Evolutionary conservation across 2,113 vertebrate species (phyloP), one percentile per base, ranked within the genome.

Genomic region (Carassius carassius): DNA sequence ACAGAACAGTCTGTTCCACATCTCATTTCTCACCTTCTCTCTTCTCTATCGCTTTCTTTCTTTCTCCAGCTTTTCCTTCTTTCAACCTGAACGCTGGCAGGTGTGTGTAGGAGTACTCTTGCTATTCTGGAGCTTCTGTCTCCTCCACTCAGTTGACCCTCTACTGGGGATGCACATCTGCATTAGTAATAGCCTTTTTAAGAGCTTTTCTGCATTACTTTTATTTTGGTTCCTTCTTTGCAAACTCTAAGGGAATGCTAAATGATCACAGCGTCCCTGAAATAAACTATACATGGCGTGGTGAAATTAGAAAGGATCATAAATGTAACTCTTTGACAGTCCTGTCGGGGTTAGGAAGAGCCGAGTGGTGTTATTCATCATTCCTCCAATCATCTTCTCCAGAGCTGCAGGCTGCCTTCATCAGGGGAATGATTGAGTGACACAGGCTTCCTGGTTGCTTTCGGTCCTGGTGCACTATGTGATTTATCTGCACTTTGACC

Each of bases 1-100:
- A 56, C 80, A 63, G 75, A 78, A 82, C 72, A 74, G 37, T 84
- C 60, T 81, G 25, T 73, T 87, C 67, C 56, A 73, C 41, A 37
- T 73, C 75, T 65, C 11, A 29, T 75, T 35, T 80, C 76, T 80
- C 17, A 1, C 60, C 37, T 51, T 70, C 35, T 83, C 25, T 56
- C 60, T 35, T 58, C 44, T 73, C 23, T 7, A 12, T 80, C 23
- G 16, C 41, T 29, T 49, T 6, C n/a, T 29, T 25, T 54, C 62
- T 44, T 47, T 54, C 29, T 81, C 10, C 17, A 10, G 44, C 16
- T 54, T 63, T 44, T 77, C 29, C 51, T 77, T 56, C 32, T 58
- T 54, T 60, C n/a, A 29, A 65, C 16, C 74, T 75, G 60, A 32
- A n/a, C 4, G 35, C 10, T 76, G 47, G 16, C 41, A 65, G 70